Base-by-base conservation (phyloP, 2,888 invertebrate species). In the Drosophila prolongata region DNA sequence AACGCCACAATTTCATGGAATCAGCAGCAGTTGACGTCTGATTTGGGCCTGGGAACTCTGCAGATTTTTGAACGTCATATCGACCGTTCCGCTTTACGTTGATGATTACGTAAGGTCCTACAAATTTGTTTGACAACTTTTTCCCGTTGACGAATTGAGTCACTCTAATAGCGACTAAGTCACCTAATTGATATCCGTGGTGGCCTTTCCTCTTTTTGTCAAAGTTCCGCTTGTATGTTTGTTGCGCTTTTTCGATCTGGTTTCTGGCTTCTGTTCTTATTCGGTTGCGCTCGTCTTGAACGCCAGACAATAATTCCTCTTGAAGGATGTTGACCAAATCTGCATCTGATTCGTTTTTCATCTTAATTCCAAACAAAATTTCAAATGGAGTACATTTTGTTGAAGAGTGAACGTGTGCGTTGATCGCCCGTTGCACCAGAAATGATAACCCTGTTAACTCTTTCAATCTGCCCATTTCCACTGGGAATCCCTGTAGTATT, bases 211-310 rank as follows among this genome's bases (percentile, higher is more conserved):
- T 16, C 13, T 42, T 42, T 42, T 42, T 42, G 9, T 46, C 46
- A 27, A 46, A 46, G 24, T 27, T 46, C 8, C 24, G 24, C 46
- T 27, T 27, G 44, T 24, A 13, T 11, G 44, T 24, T 44, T 44
- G 24, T 46, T 46, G 46, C 24, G n/a, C 46, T 46, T 27, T 24
- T 46, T 46, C 9, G 27, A 46, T 46, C 27, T 46, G 27, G 46
- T 24, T 13, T 46, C 9, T 46, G 9, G 46, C 27, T 27, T 46
- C 46, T 46, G 46, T 3, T 27, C 46, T 46, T 46, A 46, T 46
- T 27, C 27, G 44, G 24, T 44, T 44, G 44, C 44, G 44, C 6
- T 44, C 44, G 8, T 44, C 44, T 13, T 44, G 24, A 46, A n/a
- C 46, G 27, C 46, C 46, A 9, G 46, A 27, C 42, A 42, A 9